Percentiles rank a stretch among this genome's conserved stretches.
phyloP scores from a whole-genome alignment of 2,113 vertebrate species.

The Zootoca vivipara region DNA sequence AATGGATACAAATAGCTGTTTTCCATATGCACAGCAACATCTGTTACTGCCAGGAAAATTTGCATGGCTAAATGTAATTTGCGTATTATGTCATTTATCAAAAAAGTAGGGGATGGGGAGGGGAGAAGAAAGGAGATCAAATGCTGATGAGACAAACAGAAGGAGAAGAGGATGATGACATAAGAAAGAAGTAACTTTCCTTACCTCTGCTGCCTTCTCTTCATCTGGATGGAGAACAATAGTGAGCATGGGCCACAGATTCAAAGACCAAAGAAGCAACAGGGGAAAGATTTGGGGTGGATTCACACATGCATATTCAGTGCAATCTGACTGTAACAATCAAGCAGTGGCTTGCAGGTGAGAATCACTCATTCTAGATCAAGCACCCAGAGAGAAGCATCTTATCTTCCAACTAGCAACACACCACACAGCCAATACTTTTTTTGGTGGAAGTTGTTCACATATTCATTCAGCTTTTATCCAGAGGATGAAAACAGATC shows the following conservation, averaged over 20 bases:
- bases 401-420: background rate
- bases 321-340: background rate
- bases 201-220: too few relatives aligned
- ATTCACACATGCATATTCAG: background rate
- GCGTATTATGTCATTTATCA: constrained; percentile 64
- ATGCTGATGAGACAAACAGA: constrained; percentile 12
- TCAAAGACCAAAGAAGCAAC: background rate
- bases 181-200: background rate
- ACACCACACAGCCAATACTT: background rate
- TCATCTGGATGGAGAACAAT: background rate
- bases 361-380: background rate
- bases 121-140: constrained; percentile 7
- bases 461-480: background rate
- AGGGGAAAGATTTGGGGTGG: too few relatives aligned
- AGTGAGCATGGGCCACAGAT: too few relatives aligned
- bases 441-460: background rate
- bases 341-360: background rate
- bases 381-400: background rate
- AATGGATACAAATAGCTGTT: constrained; percentile 34
- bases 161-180: background rate
- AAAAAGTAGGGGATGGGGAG: background rate
- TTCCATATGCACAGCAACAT: constrained; percentile 66
- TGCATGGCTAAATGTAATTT: constrained; percentile 68
- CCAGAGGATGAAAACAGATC: background rate
- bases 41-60: constrained; percentile 67